Conservation (phyloP, 37 sponge, comb jelly and placozoan species). For the Agelas oroides region DNA sequence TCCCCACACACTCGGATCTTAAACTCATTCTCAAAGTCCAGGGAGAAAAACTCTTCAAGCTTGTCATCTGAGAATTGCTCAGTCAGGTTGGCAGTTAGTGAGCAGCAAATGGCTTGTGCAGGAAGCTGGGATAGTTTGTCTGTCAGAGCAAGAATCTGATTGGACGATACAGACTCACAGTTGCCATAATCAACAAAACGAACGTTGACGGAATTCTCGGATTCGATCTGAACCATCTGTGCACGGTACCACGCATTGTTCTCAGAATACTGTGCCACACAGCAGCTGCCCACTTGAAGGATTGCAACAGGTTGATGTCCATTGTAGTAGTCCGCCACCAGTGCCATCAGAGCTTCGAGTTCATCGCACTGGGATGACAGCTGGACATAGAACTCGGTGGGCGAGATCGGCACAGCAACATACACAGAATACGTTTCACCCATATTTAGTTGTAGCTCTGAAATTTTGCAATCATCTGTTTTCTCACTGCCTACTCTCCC, state of each 20-base stretch:
- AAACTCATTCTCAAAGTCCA: constrained; percentile 63
- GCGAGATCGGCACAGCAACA: constrained; percentile 52
- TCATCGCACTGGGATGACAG: constrained; percentile 4
- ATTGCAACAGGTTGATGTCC: background rate
- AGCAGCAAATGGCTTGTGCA: constrained; percentile 60
- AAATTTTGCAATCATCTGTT: background rate
- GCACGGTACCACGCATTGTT: constrained; percentile 82
- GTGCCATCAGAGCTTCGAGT: constrained; percentile 70
- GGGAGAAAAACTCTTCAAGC: constrained; percentile 31
- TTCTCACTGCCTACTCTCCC: background rate
- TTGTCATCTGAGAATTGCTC: background rate
- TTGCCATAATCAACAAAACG: constrained; percentile 79
- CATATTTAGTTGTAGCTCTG: background rate
- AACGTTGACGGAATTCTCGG: constrained; percentile 11
- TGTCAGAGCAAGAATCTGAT: constrained; percentile 22
- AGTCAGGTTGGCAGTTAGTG: constrained; percentile 7
- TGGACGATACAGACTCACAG: constrained; percentile 40
- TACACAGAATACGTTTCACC: constrained; percentile 51
- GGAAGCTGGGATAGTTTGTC: constrained; percentile 31
- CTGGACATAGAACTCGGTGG: constrained; percentile 69
- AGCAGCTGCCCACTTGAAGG: constrained; percentile 45
- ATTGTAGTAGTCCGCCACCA: constrained; percentile 65
- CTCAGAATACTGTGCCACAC: constrained; percentile 60
- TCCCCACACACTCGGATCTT: constrained; percentile 3
- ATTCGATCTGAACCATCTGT: constrained; percentile 46